Evolutionary conservation across 2,797 vertebrate species (phyloP).

Genomic region (Fistularia tabacaria): DNA sequence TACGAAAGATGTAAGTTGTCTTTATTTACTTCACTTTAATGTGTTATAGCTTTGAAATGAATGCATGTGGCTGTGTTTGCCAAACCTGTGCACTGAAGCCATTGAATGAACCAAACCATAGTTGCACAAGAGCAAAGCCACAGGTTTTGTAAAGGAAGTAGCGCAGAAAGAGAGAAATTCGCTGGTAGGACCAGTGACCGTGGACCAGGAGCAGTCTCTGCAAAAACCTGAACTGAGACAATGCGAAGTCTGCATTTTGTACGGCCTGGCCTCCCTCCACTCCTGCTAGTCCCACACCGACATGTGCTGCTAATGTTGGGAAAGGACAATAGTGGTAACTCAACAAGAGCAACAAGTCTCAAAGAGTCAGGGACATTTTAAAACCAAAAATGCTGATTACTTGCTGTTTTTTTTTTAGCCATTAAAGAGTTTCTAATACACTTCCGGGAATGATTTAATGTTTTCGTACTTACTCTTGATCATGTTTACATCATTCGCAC

Average conservation of each 20-base stretch:
- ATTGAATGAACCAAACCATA: conserved; percentile 88
- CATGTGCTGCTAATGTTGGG: conserved; percentile 78
- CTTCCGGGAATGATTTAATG: too few relatives aligned
- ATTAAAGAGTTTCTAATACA: too few relatives aligned
- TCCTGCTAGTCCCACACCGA: conserved; percentile 87
- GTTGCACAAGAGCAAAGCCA: conserved; percentile 79
- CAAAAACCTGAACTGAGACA: conserved; percentile 88
- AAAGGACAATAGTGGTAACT: neutral
- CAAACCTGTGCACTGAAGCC: conserved; percentile 89
- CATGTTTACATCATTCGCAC: conserved; percentile 96
- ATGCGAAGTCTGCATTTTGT: conserved; percentile 86
- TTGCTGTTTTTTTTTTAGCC: too few relatives aligned
- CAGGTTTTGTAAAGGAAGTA: conserved; percentile 93
- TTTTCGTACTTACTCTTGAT: conserved; percentile 86
- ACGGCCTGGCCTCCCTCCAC: conserved; percentile 88
- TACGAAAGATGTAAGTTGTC: neutral
- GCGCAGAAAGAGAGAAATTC: conserved; percentile 83
- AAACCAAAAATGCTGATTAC: too few relatives aligned
- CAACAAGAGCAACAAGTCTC: neutral
- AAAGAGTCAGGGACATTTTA: neutral
- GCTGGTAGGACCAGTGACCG: conserved; percentile 88
- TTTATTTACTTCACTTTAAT: neutral
- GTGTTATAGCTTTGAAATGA: too few relatives aligned
- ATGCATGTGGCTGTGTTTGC: neutral
- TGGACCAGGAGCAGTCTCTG: conserved; percentile 87